Evolutionary conservation across 2,888 invertebrate species (phyloP).

Genomic region (Sminthurinus aureus): DNA sequence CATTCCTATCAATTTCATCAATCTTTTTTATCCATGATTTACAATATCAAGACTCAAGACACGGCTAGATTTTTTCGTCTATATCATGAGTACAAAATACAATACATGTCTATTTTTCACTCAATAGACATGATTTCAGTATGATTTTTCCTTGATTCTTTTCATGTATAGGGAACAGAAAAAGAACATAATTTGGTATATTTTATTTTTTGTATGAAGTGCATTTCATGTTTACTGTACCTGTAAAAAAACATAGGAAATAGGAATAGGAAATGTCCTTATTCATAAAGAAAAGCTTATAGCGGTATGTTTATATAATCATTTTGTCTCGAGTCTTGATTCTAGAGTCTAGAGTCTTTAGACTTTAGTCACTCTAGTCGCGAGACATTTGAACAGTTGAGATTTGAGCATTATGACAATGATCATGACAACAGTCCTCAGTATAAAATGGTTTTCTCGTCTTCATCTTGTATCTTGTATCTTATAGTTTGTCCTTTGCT

Average conservation of each 20-base stretch:
- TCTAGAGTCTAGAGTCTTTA: too few relatives aligned
- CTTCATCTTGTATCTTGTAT: too few relatives aligned
- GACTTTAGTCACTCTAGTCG: not conserved
- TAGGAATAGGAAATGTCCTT: not conserved
- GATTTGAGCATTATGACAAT: slow-evolving; percentile 31
- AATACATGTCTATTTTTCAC: not conserved
- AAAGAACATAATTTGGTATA: slow-evolving; percentile 2
- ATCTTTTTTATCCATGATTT: not conserved
- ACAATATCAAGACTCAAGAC: slow-evolving; percentile 9
- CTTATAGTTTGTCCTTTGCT: too few relatives aligned
- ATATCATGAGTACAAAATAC: not conserved
- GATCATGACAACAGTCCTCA: slow-evolving; percentile 24
- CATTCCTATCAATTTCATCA: not conserved
- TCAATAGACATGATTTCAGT: not conserved
- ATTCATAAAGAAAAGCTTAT: not conserved
- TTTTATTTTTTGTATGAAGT: not conserved
- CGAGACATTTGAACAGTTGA: slow-evolving; percentile 16
- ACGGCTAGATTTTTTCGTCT: not conserved
- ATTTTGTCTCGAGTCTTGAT: too few relatives aligned
- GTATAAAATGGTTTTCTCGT: too few relatives aligned
- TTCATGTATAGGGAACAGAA: not conserved
- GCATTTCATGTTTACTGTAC: too few relatives aligned
- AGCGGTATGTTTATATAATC: not conserved
- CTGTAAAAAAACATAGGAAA: too few relatives aligned
- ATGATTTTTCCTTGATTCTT: slow-evolving; percentile 11